Evolutionary conservation across 2,888 invertebrate species (phyloP).

Genomic region (Pyrocoelia pectoralis): DNA sequence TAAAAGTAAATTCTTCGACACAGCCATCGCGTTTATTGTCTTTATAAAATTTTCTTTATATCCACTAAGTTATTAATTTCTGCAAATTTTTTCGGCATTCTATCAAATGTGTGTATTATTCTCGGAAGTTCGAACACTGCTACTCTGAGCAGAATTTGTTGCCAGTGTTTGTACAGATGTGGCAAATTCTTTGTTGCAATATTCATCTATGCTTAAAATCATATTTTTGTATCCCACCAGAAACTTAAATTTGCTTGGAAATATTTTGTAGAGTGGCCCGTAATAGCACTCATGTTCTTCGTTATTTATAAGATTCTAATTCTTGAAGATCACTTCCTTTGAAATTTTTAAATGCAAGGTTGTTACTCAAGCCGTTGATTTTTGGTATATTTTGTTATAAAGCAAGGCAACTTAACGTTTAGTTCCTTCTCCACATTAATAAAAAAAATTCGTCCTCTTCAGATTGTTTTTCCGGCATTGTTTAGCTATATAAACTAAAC

Average conservation of each 20-base stretch:
- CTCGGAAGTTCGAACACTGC: neutral
- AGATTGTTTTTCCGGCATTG: no score
- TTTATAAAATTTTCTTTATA: no score
- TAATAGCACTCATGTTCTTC: neutral
- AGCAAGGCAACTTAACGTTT: no score
- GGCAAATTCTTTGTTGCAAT: neutral
- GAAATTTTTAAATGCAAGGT: no score
- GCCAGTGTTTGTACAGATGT: constrained; percentile 1
- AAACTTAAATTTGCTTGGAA: neutral
- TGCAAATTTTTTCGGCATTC: neutral
- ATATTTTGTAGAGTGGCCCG: neutral
- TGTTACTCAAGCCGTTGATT: no score
- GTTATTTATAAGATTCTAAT: constrained; percentile 4
- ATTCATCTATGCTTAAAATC: neutral
- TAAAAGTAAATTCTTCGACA: no score
- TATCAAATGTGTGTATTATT: constrained; percentile 3
- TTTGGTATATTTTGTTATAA: no score
- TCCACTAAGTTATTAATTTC: constrained; percentile 2
- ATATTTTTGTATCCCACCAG: constrained; percentile 4
- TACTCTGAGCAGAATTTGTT: neutral
- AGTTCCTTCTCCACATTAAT: no score
- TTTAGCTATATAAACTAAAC: no score
- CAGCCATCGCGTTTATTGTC: no score
- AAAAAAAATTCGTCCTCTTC: no score
- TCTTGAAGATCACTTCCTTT: no score